A percentile compares a stretch with the other conserved stretches of the same genome.
phyloP scores from a whole-genome alignment of 2,113 vertebrate genomes.

The Tachysurus fulvidraco region DNA sequence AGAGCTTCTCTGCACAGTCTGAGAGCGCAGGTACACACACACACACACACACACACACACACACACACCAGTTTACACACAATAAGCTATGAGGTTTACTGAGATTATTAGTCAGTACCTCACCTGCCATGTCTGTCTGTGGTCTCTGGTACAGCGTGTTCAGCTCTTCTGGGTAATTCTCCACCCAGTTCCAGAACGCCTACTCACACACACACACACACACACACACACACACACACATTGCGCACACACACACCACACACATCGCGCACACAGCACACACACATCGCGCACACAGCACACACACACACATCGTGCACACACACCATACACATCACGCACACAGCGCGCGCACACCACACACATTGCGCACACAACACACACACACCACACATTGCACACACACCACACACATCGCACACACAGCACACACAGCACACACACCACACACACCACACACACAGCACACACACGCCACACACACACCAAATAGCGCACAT shows the following conservation, averaged over 20 bases:
- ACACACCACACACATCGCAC: neutral
- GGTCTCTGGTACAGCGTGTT: slow-evolving; percentile 96
- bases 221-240: neutral
- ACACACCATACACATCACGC: too few relatives aligned
- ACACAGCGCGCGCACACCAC: too few relatives aligned
- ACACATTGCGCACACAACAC: neutral
- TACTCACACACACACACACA: slow-evolving; percentile 63
- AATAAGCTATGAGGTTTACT: neutral
- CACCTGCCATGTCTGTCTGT: slow-evolving; percentile 95
- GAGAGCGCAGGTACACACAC: neutral
- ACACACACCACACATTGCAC: neutral
- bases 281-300: too few relatives aligned
- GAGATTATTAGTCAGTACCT: slow-evolving; percentile 7
- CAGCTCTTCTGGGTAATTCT: slow-evolving; percentile 98
- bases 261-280: too few relatives aligned
- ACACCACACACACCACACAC: neutral
- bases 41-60: neutral
- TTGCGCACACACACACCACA: neutral
- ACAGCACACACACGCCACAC: too few relatives aligned
- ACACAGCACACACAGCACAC: neutral
- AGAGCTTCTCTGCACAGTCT: slow-evolving; percentile 97
- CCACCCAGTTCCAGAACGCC: slow-evolving; percentile 99
- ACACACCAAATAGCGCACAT: too few relatives aligned
- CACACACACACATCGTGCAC: too few relatives aligned
- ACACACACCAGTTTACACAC: neutral